Evolutionary conservation across 1,140 invertebrate species (phyloP).

Genomic region (Drosophila nigrodunni): DNA sequence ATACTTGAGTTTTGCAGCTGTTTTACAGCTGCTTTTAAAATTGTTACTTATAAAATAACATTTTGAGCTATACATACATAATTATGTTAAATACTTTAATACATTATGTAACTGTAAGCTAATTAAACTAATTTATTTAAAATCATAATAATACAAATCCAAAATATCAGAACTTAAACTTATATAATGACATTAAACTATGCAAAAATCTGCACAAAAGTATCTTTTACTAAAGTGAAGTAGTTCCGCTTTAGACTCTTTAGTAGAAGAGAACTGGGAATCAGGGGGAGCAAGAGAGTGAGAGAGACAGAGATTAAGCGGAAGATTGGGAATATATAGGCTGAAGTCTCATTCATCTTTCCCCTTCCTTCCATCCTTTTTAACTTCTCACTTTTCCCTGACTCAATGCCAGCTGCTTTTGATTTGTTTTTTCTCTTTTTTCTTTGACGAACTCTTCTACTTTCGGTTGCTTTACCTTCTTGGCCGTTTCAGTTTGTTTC

Average conservation of each 20-base stretch:
- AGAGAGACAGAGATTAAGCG: background rate
- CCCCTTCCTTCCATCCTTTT: too few relatives aligned
- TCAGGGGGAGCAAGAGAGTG: background rate
- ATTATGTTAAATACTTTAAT: too few relatives aligned
- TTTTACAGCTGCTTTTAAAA: slow-evolving; percentile 29
- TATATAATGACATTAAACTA: too few relatives aligned
- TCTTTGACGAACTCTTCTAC: background rate
- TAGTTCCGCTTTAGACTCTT: background rate
- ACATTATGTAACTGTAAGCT: too few relatives aligned
- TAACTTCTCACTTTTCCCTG: background rate
- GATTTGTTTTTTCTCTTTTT: background rate
- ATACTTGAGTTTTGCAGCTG: slow-evolving; percentile 55
- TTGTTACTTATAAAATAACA: background rate
- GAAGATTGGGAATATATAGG: background rate
- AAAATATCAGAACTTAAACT: too few relatives aligned
- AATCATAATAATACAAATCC: too few relatives aligned
- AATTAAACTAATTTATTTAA: background rate
- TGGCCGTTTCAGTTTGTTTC: slow-evolving; percentile 7
- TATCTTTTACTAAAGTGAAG: too few relatives aligned
- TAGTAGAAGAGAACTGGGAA: too few relatives aligned
- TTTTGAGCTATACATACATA: background rate
- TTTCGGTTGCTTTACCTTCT: slow-evolving; percentile 12
- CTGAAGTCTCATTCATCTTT: background rate
- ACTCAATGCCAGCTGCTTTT: background rate
- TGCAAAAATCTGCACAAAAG: too few relatives aligned